phyloP scores from a whole-genome alignment of 2,797 vertebrate species.

The Bucorvus abyssinicus region DNA sequence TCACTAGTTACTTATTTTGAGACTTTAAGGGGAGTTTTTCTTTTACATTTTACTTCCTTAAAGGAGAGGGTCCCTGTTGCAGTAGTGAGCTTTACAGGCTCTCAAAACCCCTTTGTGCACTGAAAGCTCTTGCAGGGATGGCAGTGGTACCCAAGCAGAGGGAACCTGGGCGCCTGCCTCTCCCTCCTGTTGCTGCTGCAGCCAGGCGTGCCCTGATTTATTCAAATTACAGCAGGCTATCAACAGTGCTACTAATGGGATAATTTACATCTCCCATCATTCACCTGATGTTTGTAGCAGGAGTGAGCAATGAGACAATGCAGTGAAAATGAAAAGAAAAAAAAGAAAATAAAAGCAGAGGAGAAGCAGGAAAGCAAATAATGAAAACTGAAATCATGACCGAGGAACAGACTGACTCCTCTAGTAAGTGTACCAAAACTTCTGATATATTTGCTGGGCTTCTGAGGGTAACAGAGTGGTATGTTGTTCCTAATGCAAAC shows the following conservation, averaged over 20 bases:
- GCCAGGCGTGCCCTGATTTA: neutral
- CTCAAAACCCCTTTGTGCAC: neutral
- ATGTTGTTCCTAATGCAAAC: slow-evolving; percentile 40
- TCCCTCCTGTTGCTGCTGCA: slow-evolving; percentile 20
- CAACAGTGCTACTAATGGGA: slow-evolving; percentile 6
- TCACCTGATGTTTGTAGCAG: neutral
- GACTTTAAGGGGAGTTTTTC: neutral
- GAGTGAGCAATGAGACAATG: neutral
- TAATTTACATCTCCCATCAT: neutral
- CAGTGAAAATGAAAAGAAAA: neutral
- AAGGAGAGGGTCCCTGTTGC: neutral
- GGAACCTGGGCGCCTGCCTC: neutral
- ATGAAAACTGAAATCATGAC: neutral
- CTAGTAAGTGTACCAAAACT: neutral
- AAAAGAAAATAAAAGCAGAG: neutral
- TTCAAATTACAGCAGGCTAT: slow-evolving; percentile 16
- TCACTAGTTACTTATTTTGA: neutral
- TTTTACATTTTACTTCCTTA: neutral
- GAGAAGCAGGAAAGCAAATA: neutral
- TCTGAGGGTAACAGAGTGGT: slow-evolving; percentile 1
- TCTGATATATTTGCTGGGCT: neutral
- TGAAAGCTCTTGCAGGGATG: neutral
- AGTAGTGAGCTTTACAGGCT: neutral
- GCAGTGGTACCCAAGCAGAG: neutral
- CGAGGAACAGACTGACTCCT: neutral